phyloP scores from a whole-genome alignment of 2,113 vertebrate species.

The Thymallus thymallus region DNA sequence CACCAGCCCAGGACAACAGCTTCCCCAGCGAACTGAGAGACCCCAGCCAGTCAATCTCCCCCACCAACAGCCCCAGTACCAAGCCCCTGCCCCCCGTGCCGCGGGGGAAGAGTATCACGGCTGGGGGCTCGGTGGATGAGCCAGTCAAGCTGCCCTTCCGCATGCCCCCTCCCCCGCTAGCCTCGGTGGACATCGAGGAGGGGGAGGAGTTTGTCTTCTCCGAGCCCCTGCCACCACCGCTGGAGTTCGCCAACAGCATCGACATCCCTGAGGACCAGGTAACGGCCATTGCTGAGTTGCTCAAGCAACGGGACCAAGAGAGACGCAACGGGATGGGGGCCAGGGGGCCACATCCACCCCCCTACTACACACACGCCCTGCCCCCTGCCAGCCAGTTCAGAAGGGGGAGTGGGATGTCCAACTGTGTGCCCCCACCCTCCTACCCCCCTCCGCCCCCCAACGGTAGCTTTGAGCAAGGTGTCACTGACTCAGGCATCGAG shows the following conservation, averaged over 20 bases:
- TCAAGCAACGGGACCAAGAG: slow-evolving; percentile 62
- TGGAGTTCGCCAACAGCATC: slow-evolving; percentile 97
- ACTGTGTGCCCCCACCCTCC: slow-evolving; percentile 80
- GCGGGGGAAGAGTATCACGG: slow-evolving; percentile 79
- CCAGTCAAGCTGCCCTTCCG: slow-evolving; percentile 87
- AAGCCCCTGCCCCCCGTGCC: slow-evolving; percentile 66
- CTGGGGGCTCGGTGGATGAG: slow-evolving; percentile 85
- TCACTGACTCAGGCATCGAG: slow-evolving; percentile 92
- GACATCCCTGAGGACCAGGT: slow-evolving; percentile 90
- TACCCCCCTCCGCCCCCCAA: slow-evolving; percentile 85
- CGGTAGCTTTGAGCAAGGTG: slow-evolving; percentile 70
- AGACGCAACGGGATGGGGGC: slow-evolving; percentile 53
- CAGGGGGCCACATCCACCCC: slow-evolving; percentile 50
- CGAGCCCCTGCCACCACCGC: slow-evolving; percentile 92
- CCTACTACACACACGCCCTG: slow-evolving; percentile 69
- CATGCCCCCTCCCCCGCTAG: slow-evolving; percentile 90
- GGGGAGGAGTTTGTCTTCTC: slow-evolving; percentile 94
- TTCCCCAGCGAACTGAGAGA: slow-evolving; percentile 70
- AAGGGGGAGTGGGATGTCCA: slow-evolving; percentile 72
- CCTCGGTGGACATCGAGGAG: slow-evolving; percentile 92
- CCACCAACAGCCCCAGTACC: slow-evolving; percentile 42
- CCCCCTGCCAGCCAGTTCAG: slow-evolving; percentile 71
- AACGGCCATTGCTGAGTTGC: slow-evolving; percentile 77
- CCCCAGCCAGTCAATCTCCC: slow-evolving; percentile 66
- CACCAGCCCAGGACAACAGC: slow-evolving; percentile 63